phyloP scores from a whole-genome alignment of 2,797 vertebrate genomes.

The Chloroceryle inda region DNA sequence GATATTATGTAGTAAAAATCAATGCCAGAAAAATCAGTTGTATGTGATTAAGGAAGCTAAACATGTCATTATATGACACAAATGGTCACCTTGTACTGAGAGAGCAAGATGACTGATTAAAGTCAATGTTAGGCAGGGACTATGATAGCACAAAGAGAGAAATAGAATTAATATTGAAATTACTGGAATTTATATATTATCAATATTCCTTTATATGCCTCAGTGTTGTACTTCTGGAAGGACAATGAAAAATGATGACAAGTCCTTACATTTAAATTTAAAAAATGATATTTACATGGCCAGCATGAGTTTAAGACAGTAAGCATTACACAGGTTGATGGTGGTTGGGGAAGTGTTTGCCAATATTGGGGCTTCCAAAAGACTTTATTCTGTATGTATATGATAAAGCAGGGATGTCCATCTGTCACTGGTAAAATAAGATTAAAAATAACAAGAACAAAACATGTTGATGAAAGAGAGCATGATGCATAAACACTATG shows the following conservation, averaged over 20 bases:
- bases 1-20: conserved; percentile 40
- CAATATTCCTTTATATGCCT: not conserved
- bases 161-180: conserved; percentile 32
- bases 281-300: not conserved
- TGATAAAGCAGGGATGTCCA: not conserved
- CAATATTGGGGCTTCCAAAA: not conserved
- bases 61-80: not conserved
- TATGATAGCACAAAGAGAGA: conserved; percentile 8
- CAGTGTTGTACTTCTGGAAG: not conserved
- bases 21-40: conserved; percentile 33
- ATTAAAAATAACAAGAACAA: not conserved
- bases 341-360: not conserved
- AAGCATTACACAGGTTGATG: not conserved
- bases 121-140: not conserved
- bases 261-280: not conserved
- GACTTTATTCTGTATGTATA: not conserved
- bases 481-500: not conserved
- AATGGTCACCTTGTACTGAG: conserved; percentile 28
- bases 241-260: not conserved
- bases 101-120: not conserved
- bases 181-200: not conserved
- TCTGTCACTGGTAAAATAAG: not conserved
- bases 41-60: conserved; percentile 26
- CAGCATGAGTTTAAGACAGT: not conserved
- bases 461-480: not conserved